Evolutionary conservation across 2,888 invertebrate species (phyloP).

Genomic region (Chrysotoxum bicinctum): DNA sequence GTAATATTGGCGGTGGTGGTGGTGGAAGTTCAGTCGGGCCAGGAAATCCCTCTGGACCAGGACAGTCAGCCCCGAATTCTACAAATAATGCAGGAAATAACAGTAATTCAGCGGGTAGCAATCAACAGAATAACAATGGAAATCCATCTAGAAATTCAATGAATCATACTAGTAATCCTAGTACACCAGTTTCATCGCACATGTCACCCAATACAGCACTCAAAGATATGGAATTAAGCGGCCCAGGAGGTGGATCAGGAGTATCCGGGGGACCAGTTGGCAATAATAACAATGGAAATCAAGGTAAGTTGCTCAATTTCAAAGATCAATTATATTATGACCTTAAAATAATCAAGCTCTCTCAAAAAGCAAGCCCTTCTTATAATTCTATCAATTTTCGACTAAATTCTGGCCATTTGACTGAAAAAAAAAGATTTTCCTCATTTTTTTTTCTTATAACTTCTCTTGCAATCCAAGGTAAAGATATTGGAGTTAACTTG

Average conservation of each 20-base stretch:
- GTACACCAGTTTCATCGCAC: conserved; percentile 87
- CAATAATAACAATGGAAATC: conserved; percentile 58
- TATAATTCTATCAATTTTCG: background rate
- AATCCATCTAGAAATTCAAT: conserved; percentile 76
- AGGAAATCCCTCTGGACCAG: conserved; percentile 72
- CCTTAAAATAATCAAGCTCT: background rate
- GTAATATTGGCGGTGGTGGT: conserved; percentile 30
- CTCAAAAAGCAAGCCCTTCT: background rate
- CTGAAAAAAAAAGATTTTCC: background rate
- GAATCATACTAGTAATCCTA: conserved; percentile 87
- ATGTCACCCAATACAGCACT: conserved; percentile 83
- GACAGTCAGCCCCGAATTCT: conserved; percentile 43
- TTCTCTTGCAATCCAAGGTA: conserved; percentile 51
- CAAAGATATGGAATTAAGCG: conserved; percentile 78
- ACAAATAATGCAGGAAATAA: conserved; percentile 35
- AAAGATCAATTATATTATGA: background rate
- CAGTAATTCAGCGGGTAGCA: conserved; percentile 70
- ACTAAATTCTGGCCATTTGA: background rate
- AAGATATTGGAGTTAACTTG: conserved; percentile 83
- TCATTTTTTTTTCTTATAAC: background rate
- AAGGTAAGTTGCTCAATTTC: conserved; percentile 52
- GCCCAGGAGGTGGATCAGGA: conserved; percentile 19
- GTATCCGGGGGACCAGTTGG: conserved; percentile 12
- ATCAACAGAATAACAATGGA: conserved; percentile 61
- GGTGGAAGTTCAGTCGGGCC: conserved; percentile 42